These are phyloP conservation scores for Tyria jacobaeae DNA, from an alignment of 2,888 invertebrate species.

Conservation along the genomic window DNA sequence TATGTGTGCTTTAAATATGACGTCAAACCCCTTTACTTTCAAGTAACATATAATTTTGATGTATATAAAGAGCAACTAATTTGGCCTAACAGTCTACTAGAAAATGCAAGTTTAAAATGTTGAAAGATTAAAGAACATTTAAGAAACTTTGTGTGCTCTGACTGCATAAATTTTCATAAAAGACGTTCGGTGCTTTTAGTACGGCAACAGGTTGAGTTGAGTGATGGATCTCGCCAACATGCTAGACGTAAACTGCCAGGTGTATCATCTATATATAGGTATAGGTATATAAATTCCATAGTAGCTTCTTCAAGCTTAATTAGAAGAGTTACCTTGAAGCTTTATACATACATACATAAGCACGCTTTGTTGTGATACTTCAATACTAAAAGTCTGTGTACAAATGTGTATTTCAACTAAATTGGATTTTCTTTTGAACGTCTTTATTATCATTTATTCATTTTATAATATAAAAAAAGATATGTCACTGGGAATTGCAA, in stretches of 20 bases:
- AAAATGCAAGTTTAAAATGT: slow-evolving; percentile 6
- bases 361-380: no score
- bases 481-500: no score
- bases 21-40: no score
- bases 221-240: slow-evolving; percentile 17
- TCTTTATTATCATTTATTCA: no score
- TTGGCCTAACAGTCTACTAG: no score
- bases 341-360: no score
- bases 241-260: slow-evolving; percentile 6
- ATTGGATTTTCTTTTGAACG: not conserved
- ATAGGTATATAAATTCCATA: no score
- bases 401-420: not conserved
- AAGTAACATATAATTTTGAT: no score
- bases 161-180: slow-evolving; percentile 19
- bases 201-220: slow-evolving; percentile 21
- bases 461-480: no score
- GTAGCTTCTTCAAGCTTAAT: not conserved
- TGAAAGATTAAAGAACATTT: slow-evolving; percentile 7
- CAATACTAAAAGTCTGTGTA: no score
- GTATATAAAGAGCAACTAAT: not conserved
- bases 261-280: no score
- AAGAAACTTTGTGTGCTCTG: slow-evolving; percentile 8
- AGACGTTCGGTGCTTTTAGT: slow-evolving; percentile 6
- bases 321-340: not conserved
- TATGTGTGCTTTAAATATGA: no score